These are phyloP conservation scores for Picus viridis DNA, from an alignment of 2,797 vertebrate species.

Conservation along the genomic window DNA sequence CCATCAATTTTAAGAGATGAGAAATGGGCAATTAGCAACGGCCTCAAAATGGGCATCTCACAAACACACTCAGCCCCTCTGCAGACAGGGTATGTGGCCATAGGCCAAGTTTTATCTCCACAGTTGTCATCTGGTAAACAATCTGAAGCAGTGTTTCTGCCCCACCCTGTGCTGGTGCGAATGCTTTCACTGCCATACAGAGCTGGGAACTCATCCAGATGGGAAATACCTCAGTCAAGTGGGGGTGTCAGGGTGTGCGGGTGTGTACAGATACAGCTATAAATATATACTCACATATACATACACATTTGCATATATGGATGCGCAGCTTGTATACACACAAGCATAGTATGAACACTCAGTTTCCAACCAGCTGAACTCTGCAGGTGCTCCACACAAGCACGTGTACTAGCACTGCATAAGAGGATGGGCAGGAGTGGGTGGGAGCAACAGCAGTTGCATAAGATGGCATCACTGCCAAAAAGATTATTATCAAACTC, in stretches of 20 bases:
- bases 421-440: constrained; percentile 29
- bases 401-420: not conserved
- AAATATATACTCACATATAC: not conserved
- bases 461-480: constrained; percentile 45
- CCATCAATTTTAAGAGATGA: not conserved
- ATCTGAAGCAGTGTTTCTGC: not conserved
- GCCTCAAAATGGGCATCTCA: not conserved
- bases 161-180: not conserved
- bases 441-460: not conserved
- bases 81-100: not conserved
- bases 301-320: not conserved
- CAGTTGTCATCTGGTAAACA: not conserved
- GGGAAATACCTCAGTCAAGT: not conserved
- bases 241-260: too few relatives aligned
- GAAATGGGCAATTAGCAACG: not conserved
- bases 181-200: not conserved
- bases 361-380: not conserved
- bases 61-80: not conserved
- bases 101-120: not conserved
- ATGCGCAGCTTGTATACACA: not conserved
- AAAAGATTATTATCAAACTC: constrained; percentile 21
- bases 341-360: accelerated
- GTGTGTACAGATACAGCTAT: not conserved
- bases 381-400: not conserved
- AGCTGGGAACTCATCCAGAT: not conserved